A percentile compares a stretch with the other conserved stretches of the same genome.
Conservation (phyloP, 2,888 invertebrate genomes). For the Macropis europaea region DNA sequence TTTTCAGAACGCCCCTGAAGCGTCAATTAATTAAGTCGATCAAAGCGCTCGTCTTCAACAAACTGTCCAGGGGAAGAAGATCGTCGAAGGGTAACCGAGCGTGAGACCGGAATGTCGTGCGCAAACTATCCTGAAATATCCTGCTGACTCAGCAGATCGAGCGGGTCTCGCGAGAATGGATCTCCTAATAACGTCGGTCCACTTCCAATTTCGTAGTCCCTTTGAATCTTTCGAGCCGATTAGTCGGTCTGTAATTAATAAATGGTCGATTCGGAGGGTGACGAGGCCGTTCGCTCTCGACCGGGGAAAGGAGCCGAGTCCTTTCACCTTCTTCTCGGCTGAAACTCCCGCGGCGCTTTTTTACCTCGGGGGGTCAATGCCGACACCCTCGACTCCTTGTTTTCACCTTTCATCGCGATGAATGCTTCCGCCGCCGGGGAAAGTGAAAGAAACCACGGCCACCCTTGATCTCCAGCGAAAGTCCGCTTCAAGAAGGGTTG, state of each 20-base stretch:
- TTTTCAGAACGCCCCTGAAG: not conserved
- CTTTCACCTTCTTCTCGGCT: not conserved
- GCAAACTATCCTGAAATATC: constrained; percentile 32
- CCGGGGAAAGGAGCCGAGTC: not conserved
- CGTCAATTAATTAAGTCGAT: constrained; percentile 26
- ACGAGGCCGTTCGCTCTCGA: constrained; percentile 17
- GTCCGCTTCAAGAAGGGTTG: constrained; percentile 12
- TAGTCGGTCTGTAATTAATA: constrained; percentile 49
- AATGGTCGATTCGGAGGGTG: constrained; percentile 29
- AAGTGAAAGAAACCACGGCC: constrained; percentile 10
- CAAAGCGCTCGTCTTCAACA: not conserved
- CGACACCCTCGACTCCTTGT: constrained; percentile 9
- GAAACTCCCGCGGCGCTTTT: constrained; percentile 51
- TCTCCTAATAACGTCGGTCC: constrained; percentile 41
- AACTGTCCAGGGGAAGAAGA: constrained; percentile 13
- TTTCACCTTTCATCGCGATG: constrained; percentile 55
- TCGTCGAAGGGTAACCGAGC: constrained; percentile 38
- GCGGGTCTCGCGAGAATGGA: constrained; percentile 34
- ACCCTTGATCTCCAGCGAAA: constrained; percentile 4
- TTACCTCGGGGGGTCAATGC: constrained; percentile 25
- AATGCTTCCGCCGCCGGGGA: constrained; percentile 42
- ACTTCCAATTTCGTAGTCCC: constrained; percentile 35
- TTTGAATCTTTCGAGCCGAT: constrained; percentile 33
- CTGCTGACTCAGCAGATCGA: constrained; percentile 39
- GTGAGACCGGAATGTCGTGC: constrained; percentile 48